A percentile compares a stretch with the other conserved stretches of the same genome.
These are phyloP conservation scores for Arrhopalites spinosus DNA, from an alignment of 2,888 invertebrate species.

Conservation along the genomic window DNA sequence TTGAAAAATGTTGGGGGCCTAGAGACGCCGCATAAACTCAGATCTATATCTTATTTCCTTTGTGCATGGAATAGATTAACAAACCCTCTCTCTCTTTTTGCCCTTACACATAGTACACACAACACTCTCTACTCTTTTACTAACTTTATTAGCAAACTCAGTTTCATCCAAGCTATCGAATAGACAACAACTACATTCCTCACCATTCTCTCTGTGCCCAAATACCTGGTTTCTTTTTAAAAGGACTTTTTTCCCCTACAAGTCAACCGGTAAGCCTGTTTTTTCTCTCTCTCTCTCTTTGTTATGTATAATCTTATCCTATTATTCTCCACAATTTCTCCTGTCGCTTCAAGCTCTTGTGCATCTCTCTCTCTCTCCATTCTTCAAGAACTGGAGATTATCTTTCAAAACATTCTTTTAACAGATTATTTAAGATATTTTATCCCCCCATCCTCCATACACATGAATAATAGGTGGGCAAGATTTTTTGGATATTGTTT, in stretches of 20 bases:
- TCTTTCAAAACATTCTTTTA: no score
- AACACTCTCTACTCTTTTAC: not conserved
- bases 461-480: no score
- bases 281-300: not conserved
- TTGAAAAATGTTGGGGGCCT: no score
- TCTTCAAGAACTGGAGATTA: no score
- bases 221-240: not conserved
- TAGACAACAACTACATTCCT: slow-evolving; percentile 26
- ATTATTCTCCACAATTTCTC: slow-evolving; percentile 2
- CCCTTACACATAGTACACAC: not conserved
- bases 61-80: not conserved
- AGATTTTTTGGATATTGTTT: no score
- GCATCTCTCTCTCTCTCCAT: not conserved
- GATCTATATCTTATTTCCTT: not conserved
- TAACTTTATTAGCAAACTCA: slow-evolving; percentile 30
- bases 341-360: not conserved
- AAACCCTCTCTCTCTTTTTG: not conserved
- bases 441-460: no score
- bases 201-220: slow-evolving; percentile 5
- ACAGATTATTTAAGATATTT: no score
- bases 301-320: not conserved
- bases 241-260: slow-evolving; percentile 1
- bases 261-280: slow-evolving; percentile 22
- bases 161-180: slow-evolving; percentile 22
- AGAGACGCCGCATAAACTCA: no score